A percentile compares a stretch with the other conserved stretches of the same genome.
Evolutionary conservation across 2,113 vertebrate species (phyloP).

Genomic region (Fregata magnificens): DNA sequence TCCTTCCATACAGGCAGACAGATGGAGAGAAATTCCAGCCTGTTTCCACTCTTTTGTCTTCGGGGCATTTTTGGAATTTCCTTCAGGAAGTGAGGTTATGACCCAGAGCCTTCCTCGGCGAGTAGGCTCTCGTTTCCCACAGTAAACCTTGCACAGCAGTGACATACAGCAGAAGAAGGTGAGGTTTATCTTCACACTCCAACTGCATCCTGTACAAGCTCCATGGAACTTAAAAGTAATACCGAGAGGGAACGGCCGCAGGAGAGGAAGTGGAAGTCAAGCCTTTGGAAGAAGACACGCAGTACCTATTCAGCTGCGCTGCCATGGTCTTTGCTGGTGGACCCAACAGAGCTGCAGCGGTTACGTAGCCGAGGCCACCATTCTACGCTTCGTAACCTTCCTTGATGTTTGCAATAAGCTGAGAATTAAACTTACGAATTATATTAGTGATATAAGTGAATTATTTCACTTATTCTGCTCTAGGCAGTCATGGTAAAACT

Average conservation of each 20-base stretch:
- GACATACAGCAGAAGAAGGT: slow-evolving; percentile 66
- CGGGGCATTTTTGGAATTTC: slow-evolving; percentile 80
- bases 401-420: neutral
- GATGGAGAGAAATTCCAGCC: slow-evolving; percentile 77
- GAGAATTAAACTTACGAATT: neutral
- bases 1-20: slow-evolving; percentile 74
- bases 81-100: slow-evolving; percentile 78
- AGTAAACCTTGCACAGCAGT: slow-evolving; percentile 56
- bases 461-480: neutral
- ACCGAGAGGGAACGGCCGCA: neutral
- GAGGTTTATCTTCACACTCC: slow-evolving; percentile 77
- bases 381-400: neutral
- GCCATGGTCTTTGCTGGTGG: fast-evolving
- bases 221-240: slow-evolving; percentile 59
- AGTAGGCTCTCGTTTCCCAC: slow-evolving; percentile 73
- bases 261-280: slow-evolving; percentile 39
- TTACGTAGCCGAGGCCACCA: neutral
- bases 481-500: neutral
- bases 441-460: neutral
- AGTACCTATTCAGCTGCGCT: neutral
- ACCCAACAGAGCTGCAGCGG: neutral
- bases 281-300: neutral
- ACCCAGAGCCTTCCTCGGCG: slow-evolving; percentile 73
- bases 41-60: slow-evolving; percentile 81
- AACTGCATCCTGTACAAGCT: slow-evolving; percentile 76